Evolutionary conservation across 2,797 vertebrate genomes (phyloP).

Genomic region (Setipinna tenuifilis): DNA sequence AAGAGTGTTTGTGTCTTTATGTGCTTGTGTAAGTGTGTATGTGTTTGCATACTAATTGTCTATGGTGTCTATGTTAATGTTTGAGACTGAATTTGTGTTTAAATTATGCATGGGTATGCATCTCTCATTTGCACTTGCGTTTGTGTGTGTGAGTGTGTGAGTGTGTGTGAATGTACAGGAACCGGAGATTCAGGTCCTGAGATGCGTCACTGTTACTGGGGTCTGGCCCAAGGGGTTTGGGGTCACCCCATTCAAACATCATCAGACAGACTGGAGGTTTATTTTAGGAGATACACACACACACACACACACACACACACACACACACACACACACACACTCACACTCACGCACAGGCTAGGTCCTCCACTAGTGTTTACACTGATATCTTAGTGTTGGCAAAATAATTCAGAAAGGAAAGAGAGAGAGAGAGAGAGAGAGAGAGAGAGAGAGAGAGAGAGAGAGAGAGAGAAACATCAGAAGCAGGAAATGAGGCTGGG

Average conservation of each 20-base stretch:
- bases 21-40: neutral
- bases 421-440: neutral
- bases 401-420: slow-evolving; percentile 10
- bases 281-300: slow-evolving; percentile 64
- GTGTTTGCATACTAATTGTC: slow-evolving; percentile 16
- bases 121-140: no score
- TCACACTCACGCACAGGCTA: slow-evolving; percentile 20
- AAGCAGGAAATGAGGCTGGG: slow-evolving; percentile 7
- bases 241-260: slow-evolving; percentile 71
- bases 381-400: slow-evolving; percentile 1
- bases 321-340: slow-evolving; percentile 19
- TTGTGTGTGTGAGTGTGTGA: neutral
- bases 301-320: neutral
- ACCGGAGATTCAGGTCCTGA: neutral
- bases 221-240: slow-evolving; percentile 54
- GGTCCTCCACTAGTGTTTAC: slow-evolving; percentile 1
- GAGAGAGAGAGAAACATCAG: neutral
- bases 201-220: slow-evolving; percentile 18
- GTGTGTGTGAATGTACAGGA: neutral
- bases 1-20: neutral
- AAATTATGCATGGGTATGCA: no score
- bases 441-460: slow-evolving; percentile 1
- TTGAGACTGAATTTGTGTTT: slow-evolving; percentile 47
- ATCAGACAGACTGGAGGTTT: slow-evolving; percentile 66
- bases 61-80: slow-evolving; percentile 43